These are phyloP conservation scores for Poeciliopsis infans DNA, from an alignment of 2,797 vertebrate genomes.

Conservation along the genomic window DNA sequence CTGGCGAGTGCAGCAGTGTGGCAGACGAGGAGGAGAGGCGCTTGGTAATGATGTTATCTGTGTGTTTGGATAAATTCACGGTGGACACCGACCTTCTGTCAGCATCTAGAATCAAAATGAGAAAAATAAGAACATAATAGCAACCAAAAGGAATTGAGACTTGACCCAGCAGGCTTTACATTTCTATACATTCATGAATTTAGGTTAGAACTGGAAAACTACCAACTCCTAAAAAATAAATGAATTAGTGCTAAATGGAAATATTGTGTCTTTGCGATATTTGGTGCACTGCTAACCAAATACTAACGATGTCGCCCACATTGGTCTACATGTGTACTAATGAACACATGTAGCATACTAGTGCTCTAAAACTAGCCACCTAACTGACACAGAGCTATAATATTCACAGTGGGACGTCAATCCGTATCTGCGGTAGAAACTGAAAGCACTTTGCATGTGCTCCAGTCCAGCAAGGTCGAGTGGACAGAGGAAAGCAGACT, in stretches of 20 bases:
- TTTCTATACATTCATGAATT: slow-evolving; percentile 41
- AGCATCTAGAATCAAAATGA: slow-evolving; percentile 84
- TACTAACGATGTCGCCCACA: slow-evolving; percentile 38
- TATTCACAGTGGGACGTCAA: slow-evolving; percentile 85
- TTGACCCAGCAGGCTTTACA: slow-evolving; percentile 25
- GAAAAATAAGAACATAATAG: no score
- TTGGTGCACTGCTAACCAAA: slow-evolving; percentile 46
- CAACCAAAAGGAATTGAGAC: not conserved
- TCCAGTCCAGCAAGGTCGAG: slow-evolving; percentile 94
- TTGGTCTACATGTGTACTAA: slow-evolving; percentile 57
- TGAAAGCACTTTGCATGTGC: slow-evolving; percentile 87
- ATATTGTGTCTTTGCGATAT: slow-evolving; percentile 16
- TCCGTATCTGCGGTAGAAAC: slow-evolving; percentile 85
- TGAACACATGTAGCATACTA: slow-evolving; percentile 8
- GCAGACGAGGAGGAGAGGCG: slow-evolving; percentile 96
- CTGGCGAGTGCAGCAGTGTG: slow-evolving; percentile 95
- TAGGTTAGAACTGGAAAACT: slow-evolving; percentile 42
- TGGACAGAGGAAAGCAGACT: slow-evolving; percentile 90
- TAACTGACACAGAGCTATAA: slow-evolving; percentile 52
- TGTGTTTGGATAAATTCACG: slow-evolving; percentile 97
- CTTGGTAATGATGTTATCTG: slow-evolving; percentile 96
- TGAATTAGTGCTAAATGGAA: slow-evolving; percentile 54
- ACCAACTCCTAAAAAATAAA: slow-evolving; percentile 33
- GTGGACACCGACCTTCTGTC: slow-evolving; percentile 97
- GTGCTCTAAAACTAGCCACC: slow-evolving; percentile 54